A percentile compares a stretch with the other conserved stretches of the same genome.
Conservation (phyloP, 2,797 vertebrate species). For the Sebastes flavidus region DNA sequence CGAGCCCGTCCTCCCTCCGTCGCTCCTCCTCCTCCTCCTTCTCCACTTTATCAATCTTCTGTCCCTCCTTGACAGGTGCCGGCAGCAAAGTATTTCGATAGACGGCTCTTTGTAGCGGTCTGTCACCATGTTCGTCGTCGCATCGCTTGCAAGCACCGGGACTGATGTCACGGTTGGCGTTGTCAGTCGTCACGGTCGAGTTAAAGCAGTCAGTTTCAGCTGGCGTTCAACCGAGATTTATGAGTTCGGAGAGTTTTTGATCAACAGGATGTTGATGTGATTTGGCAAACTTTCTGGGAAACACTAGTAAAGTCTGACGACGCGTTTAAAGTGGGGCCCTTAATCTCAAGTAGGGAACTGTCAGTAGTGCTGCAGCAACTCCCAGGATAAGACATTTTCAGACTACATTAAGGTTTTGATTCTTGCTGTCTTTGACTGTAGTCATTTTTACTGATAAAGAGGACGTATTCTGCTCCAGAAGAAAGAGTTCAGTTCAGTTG, state of each 20-base stretch:
- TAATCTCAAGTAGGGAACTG: neutral
- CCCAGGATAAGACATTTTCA: too few species aligned
- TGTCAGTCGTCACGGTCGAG: neutral
- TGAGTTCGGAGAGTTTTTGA: neutral
- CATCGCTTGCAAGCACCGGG: neutral
- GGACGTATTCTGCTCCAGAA: too few species aligned
- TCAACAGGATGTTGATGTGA: neutral
- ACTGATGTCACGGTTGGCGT: conserved; percentile 4
- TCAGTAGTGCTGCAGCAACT: neutral
- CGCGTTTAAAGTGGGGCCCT: neutral
- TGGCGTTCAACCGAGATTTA: neutral
- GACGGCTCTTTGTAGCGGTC: conserved; percentile 4
- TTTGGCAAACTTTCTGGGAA: neutral
- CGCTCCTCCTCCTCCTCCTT: neutral
- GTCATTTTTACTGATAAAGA: neutral
- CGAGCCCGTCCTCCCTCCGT: neutral
- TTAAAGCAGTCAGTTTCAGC: neutral
- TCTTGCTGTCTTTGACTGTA: neutral
- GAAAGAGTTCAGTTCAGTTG: too few species aligned
- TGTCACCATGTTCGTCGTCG: conserved; percentile 13
- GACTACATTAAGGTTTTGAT: neutral
- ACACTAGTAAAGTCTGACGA: neutral
- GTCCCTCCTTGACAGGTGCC: conserved; percentile 30
- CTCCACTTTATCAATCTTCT: neutral
- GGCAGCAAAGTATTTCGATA: conserved; percentile 17